These are phyloP conservation scores for Holothuria glaberrima DNA, from an alignment of 35 echinoderm and acorn worm genomes.

Conservation along the genomic window DNA sequence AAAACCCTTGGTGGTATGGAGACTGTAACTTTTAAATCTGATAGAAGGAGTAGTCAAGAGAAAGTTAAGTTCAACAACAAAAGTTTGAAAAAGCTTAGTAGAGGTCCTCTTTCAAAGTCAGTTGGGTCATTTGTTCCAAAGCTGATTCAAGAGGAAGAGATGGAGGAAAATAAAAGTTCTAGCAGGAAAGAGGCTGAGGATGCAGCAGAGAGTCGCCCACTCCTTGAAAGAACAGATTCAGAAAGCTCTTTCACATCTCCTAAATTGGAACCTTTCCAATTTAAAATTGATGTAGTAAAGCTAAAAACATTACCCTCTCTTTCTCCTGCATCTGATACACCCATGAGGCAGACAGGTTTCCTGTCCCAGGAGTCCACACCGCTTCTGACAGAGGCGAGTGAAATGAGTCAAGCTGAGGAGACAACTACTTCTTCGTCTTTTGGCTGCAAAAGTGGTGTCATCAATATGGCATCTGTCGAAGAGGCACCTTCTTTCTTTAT, in stretches of 20 bases:
- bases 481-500: constrained; percentile 40
- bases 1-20: constrained; percentile 33
- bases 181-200: background rate
- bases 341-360: constrained; percentile 18
- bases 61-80: constrained; percentile 39
- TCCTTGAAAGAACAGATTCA: constrained; percentile 29
- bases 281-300: constrained; percentile 92
- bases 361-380: constrained; percentile 46
- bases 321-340: constrained; percentile 47
- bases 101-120: constrained; percentile 11
- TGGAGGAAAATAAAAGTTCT: constrained; percentile 40
- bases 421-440: constrained; percentile 35
- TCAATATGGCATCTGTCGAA: constrained; percentile 28
- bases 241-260: constrained; percentile 55
- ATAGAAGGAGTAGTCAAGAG: constrained; percentile 63
- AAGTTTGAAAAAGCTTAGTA: constrained; percentile 8
- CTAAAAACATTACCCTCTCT: constrained; percentile 86
- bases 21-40: background rate
- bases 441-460: constrained; percentile 31
- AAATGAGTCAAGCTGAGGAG: constrained; percentile 42
- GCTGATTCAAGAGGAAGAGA: constrained; percentile 88
- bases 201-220: constrained; percentile 5
- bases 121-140: constrained; percentile 70
- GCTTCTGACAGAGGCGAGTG: constrained; percentile 33
- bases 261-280: constrained; percentile 90